Conservation (phyloP, 2,113 vertebrate genomes). For the Ellobius talpinus region DNA sequence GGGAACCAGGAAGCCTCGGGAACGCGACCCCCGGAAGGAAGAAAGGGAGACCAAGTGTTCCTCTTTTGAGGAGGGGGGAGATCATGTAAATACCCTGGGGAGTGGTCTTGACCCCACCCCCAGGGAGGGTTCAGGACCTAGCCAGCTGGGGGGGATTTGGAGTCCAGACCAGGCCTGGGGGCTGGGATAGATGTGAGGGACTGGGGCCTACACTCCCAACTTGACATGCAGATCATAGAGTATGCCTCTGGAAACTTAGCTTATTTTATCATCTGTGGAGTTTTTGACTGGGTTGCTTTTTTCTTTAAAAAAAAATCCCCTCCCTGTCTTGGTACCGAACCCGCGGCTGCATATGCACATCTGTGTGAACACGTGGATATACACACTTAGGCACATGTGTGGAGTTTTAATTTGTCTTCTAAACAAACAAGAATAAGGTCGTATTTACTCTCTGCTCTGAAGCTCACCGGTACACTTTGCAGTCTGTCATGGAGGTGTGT, state of each 20-base stretch:
- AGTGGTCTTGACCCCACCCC: too few species aligned
- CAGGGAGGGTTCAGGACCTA: too few species aligned
- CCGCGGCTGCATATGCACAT: neutral
- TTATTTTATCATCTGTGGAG: neutral
- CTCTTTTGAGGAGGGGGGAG: too few species aligned
- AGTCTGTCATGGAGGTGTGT: neutral
- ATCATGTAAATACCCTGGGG: too few species aligned
- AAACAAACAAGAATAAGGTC: constrained; percentile 43
- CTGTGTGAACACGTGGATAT: neutral
- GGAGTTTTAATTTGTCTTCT: constrained; percentile 47
- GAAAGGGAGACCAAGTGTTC: too few species aligned
- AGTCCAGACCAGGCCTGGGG: too few species aligned
- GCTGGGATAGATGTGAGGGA: too few species aligned
- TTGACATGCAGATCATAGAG: neutral
- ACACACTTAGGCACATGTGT: neutral
- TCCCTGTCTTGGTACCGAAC: neutral
- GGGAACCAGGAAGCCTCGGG: too few species aligned
- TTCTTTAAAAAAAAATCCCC: neutral
- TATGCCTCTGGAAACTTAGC: neutral
- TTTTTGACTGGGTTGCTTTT: neutral
- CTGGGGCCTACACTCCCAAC: too few species aligned
- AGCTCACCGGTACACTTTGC: neutral
- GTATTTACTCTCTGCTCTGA: constrained; percentile 37
- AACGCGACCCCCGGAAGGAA: too few species aligned
- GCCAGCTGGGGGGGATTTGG: too few species aligned